Percentiles rank a stretch among this genome's conserved stretches.
Conservation (phyloP, 2,797 vertebrate species). For the Lacerta bilineata region DNA sequence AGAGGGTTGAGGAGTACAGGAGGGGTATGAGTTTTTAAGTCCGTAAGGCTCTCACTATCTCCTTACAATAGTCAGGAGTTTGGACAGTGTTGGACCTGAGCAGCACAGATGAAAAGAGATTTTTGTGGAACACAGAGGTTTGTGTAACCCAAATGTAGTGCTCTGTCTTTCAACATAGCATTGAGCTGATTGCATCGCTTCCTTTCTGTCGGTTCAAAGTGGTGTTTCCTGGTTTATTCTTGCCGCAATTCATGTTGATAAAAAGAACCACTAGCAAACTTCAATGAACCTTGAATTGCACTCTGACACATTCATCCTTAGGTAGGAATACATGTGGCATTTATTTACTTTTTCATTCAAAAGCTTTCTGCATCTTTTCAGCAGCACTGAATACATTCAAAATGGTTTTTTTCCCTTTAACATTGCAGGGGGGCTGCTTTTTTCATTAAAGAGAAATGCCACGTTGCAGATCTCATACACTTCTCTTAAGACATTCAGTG, state of each 20-base stretch:
- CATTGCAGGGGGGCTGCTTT: not conserved
- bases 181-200: not conserved
- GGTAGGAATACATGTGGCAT: not conserved
- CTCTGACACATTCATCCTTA: not conserved
- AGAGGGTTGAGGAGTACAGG: too few relatives aligned
- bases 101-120: not conserved
- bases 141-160: not conserved
- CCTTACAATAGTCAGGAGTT: too few relatives aligned
- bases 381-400: not conserved
- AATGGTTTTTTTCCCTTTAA: too few relatives aligned
- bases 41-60: too few relatives aligned
- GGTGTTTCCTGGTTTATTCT: not conserved
- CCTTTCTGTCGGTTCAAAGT: not conserved
- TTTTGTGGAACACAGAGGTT: not conserved
- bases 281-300: not conserved
- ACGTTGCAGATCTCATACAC: not conserved
- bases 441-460: not conserved
- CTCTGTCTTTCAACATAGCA: not conserved
- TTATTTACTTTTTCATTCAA: not conserved
- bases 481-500: not conserved
- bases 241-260: not conserved
- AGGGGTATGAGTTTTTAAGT: too few relatives aligned
- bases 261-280: not conserved
- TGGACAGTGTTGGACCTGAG: too few relatives aligned
- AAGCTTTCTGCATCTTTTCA: not conserved